These are phyloP conservation scores for Takifugu bimaculatus DNA, from an alignment of 2,113 vertebrate species.

Conservation along the genomic window DNA sequence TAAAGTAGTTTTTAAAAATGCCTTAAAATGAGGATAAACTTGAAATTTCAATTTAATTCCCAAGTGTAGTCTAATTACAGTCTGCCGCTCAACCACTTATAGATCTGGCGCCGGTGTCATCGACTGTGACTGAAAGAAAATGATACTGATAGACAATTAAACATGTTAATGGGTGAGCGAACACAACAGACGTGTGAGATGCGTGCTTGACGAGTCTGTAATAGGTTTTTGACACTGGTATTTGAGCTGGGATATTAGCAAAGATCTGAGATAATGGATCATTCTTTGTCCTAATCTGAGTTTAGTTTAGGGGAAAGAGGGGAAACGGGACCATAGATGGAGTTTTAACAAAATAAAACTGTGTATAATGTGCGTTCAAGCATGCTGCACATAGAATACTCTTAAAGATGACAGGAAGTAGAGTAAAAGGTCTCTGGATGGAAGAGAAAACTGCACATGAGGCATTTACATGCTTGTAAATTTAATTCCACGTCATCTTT, in stretches of 20 bases:
- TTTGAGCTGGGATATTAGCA: conserved; percentile 29
- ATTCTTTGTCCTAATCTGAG: conserved; percentile 4
- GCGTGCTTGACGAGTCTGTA: conserved; percentile 8
- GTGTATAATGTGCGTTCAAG: too few relatives aligned
- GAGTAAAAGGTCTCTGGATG: too few relatives aligned
- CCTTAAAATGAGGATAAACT: not conserved
- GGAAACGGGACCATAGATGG: not conserved
- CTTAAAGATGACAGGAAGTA: too few relatives aligned
- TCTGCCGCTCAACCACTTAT: not conserved
- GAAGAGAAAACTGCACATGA: too few relatives aligned
- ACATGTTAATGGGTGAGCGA: conserved; percentile 22
- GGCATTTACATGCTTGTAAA: too few relatives aligned
- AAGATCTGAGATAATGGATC: conserved; percentile 17
- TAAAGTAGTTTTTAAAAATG: not conserved
- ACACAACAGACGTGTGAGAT: conserved; percentile 9
- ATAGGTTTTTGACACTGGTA: conserved; percentile 19
- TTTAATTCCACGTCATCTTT: too few relatives aligned
- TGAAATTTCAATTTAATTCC: not conserved
- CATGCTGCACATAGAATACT: too few relatives aligned
- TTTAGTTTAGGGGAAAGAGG: conserved; percentile 4
- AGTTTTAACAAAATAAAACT: too few relatives aligned
- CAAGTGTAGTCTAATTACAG: not conserved
- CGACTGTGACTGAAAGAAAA: conserved; percentile 11
- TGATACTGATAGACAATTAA: conserved; percentile 20
- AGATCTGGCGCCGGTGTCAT: conserved; percentile 1